Base-by-base conservation (phyloP, 2,113 vertebrate genomes). In the Gasterosteus aculeatus region DNA sequence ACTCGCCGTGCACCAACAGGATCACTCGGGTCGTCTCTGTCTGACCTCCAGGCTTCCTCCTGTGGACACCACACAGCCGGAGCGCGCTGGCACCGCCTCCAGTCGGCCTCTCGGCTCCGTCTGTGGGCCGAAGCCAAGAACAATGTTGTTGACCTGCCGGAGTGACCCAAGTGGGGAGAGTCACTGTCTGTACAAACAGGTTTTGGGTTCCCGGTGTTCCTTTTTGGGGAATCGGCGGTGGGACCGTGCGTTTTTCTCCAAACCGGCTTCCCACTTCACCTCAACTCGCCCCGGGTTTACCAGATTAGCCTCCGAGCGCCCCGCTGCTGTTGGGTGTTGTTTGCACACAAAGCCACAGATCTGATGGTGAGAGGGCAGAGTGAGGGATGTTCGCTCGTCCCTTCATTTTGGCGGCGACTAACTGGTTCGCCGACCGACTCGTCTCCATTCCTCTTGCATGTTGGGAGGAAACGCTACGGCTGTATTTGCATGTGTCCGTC, bases 1-100 rank as follows among this genome's bases (percentile, higher is more conserved):
- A 18, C 18, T 33, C 11, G 41, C 18, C n/a, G 12, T 46, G 8
- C 54, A 54, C 2, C 53, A 26, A 58, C 26, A 7, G 35, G 35
- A 77, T 83, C 61, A 73, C 71, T 29, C 81, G 69, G 75, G 73
- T 80, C 54, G 35, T 29, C 42, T 64, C 73, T 14, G 63, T 67
- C 66, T 38, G 35, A 38, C 33, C 33, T 33, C 22, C 67, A 46
- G 10, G 54, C 49, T 15, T 69, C 39, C 64, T 67, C 70, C 67
- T 14, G 60, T 26, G 58, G 47, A 77, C 39, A 85, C 80, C 65
- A 78, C 81, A 88, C 80, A 81, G 82, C 83, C 84, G 72, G 78
- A 87, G 69, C 74, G 51, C 72, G 44, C 80, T 87, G 91, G 88
- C 89, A 89, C 66, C 74, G 22, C 76, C 83, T 88, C 83, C 84